Evolutionary conservation across 2,888 invertebrate species (phyloP).

Genomic region (Endotricha flammealis): DNA sequence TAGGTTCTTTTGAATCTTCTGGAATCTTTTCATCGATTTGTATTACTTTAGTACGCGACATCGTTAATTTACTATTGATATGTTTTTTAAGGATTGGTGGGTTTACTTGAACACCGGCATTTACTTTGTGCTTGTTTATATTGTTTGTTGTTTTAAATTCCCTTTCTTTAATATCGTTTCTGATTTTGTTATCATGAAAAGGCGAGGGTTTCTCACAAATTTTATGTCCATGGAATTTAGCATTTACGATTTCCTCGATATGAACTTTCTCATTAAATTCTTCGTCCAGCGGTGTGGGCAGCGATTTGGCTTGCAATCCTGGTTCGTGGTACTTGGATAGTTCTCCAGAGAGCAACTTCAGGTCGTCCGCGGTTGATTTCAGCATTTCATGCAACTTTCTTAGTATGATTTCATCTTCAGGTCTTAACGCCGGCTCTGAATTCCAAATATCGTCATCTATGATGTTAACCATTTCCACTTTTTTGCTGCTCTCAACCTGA

Average conservation of each 20-base stretch:
- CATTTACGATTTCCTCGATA: slow-evolving; percentile 68
- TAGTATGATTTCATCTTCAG: slow-evolving; percentile 66
- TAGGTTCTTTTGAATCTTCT: slow-evolving; percentile 30
- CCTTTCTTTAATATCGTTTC: slow-evolving; percentile 15
- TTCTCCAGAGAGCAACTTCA: slow-evolving; percentile 64
- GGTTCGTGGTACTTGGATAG: slow-evolving; percentile 54
- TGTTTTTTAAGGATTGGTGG: slow-evolving; percentile 30
- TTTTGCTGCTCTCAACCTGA: slow-evolving; percentile 70
- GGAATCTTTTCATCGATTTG: slow-evolving; percentile 45
- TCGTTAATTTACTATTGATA: slow-evolving; percentile 41
- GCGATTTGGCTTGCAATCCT: slow-evolving; percentile 46
- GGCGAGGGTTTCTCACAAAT: slow-evolving; percentile 37
- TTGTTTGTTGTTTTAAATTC: slow-evolving; percentile 20
- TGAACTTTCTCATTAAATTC: slow-evolving; percentile 70
- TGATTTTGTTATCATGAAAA: slow-evolving; percentile 24
- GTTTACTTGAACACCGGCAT: slow-evolving; percentile 36
- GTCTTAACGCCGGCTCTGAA: slow-evolving; percentile 57
- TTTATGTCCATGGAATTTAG: slow-evolving; percentile 68
- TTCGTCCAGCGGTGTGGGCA: slow-evolving; percentile 62
- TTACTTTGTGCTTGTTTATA: slow-evolving; percentile 28
- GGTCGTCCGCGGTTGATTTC: slow-evolving; percentile 68
- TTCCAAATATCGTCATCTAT: slow-evolving; percentile 66
- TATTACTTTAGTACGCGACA: slow-evolving; percentile 47
- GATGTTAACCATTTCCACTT: slow-evolving; percentile 65
- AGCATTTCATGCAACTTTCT: slow-evolving; percentile 68